Base-by-base conservation (phyloP, 2,888 invertebrate genomes). In the Tetragonisca angustula region DNA sequence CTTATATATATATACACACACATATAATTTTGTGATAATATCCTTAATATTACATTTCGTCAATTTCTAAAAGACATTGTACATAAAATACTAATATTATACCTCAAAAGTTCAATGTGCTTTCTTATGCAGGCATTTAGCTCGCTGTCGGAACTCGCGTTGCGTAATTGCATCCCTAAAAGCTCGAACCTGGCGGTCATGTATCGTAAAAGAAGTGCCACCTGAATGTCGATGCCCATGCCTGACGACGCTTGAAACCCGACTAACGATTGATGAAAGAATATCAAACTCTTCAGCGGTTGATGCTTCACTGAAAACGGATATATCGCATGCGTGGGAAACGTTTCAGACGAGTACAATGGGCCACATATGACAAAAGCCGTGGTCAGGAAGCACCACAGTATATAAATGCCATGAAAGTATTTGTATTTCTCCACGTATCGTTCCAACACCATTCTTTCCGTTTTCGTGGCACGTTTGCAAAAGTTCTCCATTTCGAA, bases 261-360 rank as follows among this genome's bases (percentile, higher is more conserved):
- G 0, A 89, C 90, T 3, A 94, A 19, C 5, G 87, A 80, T 62
- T 94, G 94, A 11, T 88, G 87, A 11, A 88, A 43, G 76, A 92
- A 94, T 5, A 93, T 70, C 5, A 89, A 59, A 61, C 75, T 78
- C 49, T 86, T 85, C 2, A 86, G 43, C 0, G 78, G 76, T 9
- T 79, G 72, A 2, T 75, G 15, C 36, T 92, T 87, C 11, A 90
- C 75, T 0, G 90, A 49, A 86, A 94, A 93, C 19, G 93, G 94
- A 87, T 94, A 94, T 87, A 90, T 91, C 5, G 92, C 90, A 56
- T 91, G 86, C 2, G 91, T 92, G 0, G 94, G 94, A 24, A 94
- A 88, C 5, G 73, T 69, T 59, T 90, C 90, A 2, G 11, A 9
- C 32, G 87, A 88, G 0, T 92, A 75, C 27, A 93, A 9, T 2